Conservation (phyloP, 1,140 invertebrate genomes). For the Neodiprion fabricii region DNA sequence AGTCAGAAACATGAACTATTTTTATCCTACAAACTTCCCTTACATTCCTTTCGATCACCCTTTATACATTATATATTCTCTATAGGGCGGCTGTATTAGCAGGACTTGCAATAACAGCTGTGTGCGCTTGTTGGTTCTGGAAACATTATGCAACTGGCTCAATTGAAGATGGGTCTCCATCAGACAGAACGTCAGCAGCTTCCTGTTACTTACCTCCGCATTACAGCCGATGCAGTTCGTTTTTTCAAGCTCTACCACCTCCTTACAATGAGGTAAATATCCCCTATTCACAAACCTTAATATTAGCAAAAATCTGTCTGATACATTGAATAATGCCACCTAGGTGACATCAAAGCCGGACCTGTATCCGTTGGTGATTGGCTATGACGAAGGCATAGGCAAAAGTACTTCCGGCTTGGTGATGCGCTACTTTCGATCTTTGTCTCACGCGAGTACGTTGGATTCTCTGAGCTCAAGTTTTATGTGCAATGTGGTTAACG, state of each 20-base stretch:
- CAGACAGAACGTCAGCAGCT: conserved; percentile 75
- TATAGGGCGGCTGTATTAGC: conserved; percentile 68
- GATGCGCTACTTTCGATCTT: conserved; percentile 81
- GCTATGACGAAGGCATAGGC: conserved; percentile 72
- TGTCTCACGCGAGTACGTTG: conserved; percentile 81
- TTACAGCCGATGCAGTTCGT: conserved; percentile 80
- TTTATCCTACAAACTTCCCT: background rate
- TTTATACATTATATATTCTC: conserved; percentile 22
- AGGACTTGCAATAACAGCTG: conserved; percentile 63
- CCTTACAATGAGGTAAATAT: conserved; percentile 79
- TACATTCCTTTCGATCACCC: too few species aligned
- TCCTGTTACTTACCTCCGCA: conserved; percentile 80
- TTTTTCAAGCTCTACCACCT: conserved; percentile 76
- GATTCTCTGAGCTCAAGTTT: conserved; percentile 84
- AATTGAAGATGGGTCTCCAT: conserved; percentile 61
- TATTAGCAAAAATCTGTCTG: conserved; percentile 1
- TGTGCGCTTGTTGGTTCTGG: conserved; percentile 73
- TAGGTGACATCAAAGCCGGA: conserved; percentile 86
- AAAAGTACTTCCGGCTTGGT: conserved; percentile 78
- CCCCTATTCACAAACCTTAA: conserved; percentile 25
- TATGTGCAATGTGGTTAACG: conserved; percentile 80
- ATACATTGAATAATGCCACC: conserved; percentile 14
- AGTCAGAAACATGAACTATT: conserved; percentile 17
- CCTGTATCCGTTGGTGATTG: conserved; percentile 82
- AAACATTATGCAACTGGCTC: conserved; percentile 58